Evolutionary conservation across 2,113 vertebrate genomes (phyloP).

Genomic region (Erythrocercus mccallii): DNA sequence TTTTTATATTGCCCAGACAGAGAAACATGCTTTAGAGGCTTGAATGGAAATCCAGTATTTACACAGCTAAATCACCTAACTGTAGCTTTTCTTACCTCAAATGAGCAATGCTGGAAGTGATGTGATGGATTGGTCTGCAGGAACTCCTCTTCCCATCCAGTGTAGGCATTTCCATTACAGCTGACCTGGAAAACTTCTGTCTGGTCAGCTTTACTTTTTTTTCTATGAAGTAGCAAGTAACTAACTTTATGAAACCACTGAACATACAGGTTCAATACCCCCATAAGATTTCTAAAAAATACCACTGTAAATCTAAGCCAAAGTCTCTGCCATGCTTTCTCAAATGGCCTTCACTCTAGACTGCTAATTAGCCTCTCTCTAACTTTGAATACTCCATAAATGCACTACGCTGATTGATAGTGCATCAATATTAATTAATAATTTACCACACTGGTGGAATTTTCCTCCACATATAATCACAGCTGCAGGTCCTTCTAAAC

Average conservation of each 20-base stretch:
- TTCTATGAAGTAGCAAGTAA: not conserved
- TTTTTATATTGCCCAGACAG: not conserved
- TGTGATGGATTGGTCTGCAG: not conserved
- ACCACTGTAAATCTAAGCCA: not conserved
- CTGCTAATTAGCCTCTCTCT: constrained; percentile 51
- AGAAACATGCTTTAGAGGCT: not conserved
- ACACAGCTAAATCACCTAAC: not conserved
- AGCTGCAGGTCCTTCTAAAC: constrained; percentile 43
- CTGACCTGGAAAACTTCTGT: not conserved
- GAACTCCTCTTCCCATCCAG: not conserved
- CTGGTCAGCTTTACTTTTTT: not conserved
- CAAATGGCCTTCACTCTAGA: constrained; percentile 16
- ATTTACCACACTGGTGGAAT: constrained; percentile 63
- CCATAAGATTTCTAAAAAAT: constrained; percentile 13
- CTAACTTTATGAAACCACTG: not conserved
- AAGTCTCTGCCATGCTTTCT: constrained; percentile 8
- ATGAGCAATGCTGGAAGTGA: not conserved
- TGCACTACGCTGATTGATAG: constrained; percentile 51
- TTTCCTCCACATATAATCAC: constrained; percentile 64
- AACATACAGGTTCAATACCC: not conserved
- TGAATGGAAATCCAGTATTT: not conserved
- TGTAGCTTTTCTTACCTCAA: not conserved
- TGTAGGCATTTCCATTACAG: not conserved
- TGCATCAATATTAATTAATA: constrained; percentile 71
- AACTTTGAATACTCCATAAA: constrained; percentile 56